Conservation (phyloP, 2,797 vertebrate species). For the Onychomys leucogaster region DNA sequence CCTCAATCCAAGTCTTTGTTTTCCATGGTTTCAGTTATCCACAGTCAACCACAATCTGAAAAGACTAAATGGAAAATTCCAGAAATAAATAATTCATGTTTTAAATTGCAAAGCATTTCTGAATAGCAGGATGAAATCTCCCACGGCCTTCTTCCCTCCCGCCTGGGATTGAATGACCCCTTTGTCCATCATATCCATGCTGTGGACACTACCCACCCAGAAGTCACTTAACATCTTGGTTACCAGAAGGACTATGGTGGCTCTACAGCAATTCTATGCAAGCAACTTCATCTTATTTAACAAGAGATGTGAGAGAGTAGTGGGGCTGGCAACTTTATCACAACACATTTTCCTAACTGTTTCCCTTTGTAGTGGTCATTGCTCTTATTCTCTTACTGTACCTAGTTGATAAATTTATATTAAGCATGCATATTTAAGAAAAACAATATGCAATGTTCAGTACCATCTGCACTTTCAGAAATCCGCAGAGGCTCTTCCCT, state of each 20-base stretch:
- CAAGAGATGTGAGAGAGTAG: too few species aligned
- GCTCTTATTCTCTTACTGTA: neutral
- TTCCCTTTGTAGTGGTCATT: neutral
- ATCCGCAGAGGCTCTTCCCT: neutral
- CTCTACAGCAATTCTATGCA: neutral
- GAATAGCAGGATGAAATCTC: neutral
- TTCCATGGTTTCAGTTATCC: neutral
- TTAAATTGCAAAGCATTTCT: neutral
- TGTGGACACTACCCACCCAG: neutral
- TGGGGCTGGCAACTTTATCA: neutral
- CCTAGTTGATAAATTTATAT: neutral
- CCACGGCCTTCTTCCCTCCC: neutral
- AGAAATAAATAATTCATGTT: neutral
- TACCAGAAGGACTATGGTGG: neutral
- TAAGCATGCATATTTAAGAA: neutral
- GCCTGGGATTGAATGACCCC: neutral
- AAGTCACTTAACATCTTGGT: neutral
- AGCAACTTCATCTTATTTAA: neutral
- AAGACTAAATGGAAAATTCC: slow-evolving; percentile 20
- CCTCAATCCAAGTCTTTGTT: neutral
- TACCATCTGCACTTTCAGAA: neutral
- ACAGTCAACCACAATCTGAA: neutral
- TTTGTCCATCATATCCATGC: neutral
- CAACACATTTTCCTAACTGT: neutral
- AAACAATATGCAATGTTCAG: neutral